A percentile compares a stretch with the other conserved stretches of the same genome.
phyloP scores from a whole-genome alignment of 2,113 vertebrate species.

The Talpa occidentalis region DNA sequence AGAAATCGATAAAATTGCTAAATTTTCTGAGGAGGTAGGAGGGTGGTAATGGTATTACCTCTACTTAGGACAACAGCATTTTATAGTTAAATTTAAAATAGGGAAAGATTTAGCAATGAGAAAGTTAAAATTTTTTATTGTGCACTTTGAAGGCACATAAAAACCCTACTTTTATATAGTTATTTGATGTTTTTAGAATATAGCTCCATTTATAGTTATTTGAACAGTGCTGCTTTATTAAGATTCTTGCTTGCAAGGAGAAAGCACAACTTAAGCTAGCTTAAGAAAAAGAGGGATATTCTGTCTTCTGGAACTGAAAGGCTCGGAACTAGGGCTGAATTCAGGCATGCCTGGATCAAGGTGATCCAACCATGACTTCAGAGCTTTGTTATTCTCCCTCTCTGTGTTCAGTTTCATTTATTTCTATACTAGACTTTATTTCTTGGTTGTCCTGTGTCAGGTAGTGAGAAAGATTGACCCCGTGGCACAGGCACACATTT shows the following conservation, averaged over 20 bases:
- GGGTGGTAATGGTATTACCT: no score
- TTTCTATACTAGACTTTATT: not conserved
- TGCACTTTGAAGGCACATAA: not conserved
- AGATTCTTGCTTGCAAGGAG: not conserved
- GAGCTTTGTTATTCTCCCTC: not conserved
- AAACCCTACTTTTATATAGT: not conserved
- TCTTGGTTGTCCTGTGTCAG: not conserved
- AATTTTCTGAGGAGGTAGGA: not conserved
- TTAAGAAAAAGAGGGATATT: not conserved
- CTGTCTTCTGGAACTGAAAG: not conserved
- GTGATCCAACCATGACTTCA: not conserved
- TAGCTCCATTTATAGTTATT: not conserved
- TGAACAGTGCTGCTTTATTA: not conserved
- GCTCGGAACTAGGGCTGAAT: not conserved
- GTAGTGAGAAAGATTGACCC: not conserved
- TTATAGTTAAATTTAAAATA: not conserved
- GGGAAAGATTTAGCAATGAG: not conserved
- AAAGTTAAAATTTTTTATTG: not conserved
- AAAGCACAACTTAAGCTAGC: not conserved
- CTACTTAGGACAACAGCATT: not conserved
- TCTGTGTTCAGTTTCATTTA: not conserved
- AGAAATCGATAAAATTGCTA: not conserved
- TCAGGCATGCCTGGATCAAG: not conserved
- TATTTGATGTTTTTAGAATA: not conserved
- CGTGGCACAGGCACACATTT: not conserved